These are phyloP conservation scores for Lytechinus pictus DNA, from an alignment of 35 echinoderm and acorn worm species.

Conservation along the genomic window DNA sequence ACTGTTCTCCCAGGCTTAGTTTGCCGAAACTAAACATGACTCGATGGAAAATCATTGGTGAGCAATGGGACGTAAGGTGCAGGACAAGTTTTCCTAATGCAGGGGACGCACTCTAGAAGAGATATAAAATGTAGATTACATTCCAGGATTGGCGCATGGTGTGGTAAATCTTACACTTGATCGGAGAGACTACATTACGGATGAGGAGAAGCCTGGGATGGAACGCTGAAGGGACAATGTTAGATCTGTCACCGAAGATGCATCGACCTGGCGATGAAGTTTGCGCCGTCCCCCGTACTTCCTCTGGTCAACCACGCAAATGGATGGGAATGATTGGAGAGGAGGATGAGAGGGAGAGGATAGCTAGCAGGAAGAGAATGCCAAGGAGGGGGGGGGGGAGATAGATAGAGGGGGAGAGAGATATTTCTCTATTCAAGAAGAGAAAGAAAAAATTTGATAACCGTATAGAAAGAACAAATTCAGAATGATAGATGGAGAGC, in stretches of 20 bases:
- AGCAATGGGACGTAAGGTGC: not conserved
- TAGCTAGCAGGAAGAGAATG: not conserved
- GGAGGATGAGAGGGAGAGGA: not conserved
- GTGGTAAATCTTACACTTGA: conserved; percentile 17
- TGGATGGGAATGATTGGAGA: not conserved
- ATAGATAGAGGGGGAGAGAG: conserved; percentile 10
- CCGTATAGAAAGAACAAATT: too few species aligned
- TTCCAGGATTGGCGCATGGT: not conserved
- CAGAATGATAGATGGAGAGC: too few species aligned
- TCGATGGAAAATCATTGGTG: not conserved
- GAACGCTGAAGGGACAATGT: not conserved
- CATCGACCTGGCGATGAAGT: not conserved
- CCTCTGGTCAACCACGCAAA: not conserved
- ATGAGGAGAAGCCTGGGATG: not conserved
- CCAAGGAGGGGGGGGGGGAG: not conserved
- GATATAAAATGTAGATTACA: conserved; percentile 40
- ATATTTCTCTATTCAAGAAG: not conserved
- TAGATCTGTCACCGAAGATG: not conserved
- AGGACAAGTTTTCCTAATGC: not conserved
- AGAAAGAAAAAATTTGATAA: too few species aligned
- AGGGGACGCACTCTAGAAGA: not conserved
- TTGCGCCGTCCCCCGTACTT: conserved; percentile 6
- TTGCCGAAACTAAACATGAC: not conserved
- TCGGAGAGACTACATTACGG: conserved; percentile 6
- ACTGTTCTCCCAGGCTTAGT: not conserved